These are phyloP conservation scores for Drosophila austrosaltans DNA, from an alignment of 2,888 invertebrate genomes.

Conservation along the genomic window DNA sequence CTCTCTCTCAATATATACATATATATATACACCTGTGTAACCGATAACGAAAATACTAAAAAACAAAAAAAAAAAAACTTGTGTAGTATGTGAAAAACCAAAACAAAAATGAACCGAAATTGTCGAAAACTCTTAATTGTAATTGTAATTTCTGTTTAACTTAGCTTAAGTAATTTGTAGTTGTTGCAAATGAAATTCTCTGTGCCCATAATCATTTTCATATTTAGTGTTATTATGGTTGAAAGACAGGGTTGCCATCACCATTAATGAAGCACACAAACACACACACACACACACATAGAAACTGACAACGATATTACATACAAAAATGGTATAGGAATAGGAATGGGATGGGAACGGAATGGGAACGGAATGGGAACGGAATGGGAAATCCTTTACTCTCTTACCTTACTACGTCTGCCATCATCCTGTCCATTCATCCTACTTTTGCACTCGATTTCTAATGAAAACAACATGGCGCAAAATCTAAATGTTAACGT, in stretches of 20 bases:
- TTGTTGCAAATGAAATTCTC: neutral
- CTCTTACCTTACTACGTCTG: slow-evolving; percentile 30
- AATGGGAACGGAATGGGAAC: no score
- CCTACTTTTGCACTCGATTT: slow-evolving; percentile 10
- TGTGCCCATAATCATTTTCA: neutral
- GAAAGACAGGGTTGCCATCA: neutral
- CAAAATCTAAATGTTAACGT: slow-evolving; percentile 71
- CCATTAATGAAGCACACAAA: neutral
- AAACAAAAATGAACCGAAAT: neutral
- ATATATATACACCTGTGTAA: neutral
- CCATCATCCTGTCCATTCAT: no score
- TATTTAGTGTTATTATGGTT: neutral
- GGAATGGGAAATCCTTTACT: neutral
- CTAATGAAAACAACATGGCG: slow-evolving; percentile 77
- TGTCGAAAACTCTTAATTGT: neutral
- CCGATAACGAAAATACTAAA: neutral
- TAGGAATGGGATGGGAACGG: no score
- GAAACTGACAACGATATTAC: neutral
- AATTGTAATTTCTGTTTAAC: slow-evolving; percentile 10
- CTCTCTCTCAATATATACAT: no score
- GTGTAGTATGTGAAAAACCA: neutral
- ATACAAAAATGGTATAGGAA: neutral
- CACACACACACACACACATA: neutral
- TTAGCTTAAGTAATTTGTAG: slow-evolving; percentile 10
- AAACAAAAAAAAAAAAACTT: neutral